A percentile compares a stretch with the other conserved stretches of the same genome.
Evolutionary conservation across 2,113 vertebrate genomes (phyloP).

Genomic region (Eptesicus fuscus): DNA sequence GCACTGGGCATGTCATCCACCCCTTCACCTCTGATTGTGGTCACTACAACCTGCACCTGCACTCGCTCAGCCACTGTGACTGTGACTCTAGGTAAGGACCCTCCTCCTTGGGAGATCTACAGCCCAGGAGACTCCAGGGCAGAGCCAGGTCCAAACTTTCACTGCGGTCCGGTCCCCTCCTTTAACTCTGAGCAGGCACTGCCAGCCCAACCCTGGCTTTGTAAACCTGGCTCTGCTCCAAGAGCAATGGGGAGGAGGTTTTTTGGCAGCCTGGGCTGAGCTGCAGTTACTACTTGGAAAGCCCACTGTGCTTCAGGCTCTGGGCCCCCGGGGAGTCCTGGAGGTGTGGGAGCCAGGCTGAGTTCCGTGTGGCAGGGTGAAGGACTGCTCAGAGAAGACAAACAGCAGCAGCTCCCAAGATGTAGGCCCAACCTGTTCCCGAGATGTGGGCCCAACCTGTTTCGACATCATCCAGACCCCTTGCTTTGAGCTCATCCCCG

Average conservation of each 20-base stretch:
- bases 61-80: conserved; percentile 91
- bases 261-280: neutral
- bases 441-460: conserved; percentile 90
- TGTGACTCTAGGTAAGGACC: conserved; percentile 89
- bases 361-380: conserved; percentile 83
- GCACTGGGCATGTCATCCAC: conserved; percentile 87
- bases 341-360: neutral
- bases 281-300: neutral
- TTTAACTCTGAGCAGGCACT: neutral
- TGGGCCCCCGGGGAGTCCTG: neutral
- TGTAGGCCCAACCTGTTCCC: conserved; percentile 91
- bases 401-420: conserved; percentile 89
- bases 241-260: neutral
- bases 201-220: neutral
- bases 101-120: neutral
- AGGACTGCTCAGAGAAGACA: conserved; percentile 84
- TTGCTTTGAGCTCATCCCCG: conserved; percentile 88
- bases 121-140: neutral
- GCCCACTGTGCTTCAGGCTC: neutral
- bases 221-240: neutral
- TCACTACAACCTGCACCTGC: conserved; percentile 91
- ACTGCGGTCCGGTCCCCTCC: neutral
- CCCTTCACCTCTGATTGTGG: conserved; percentile 89
- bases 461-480: conserved; percentile 91
- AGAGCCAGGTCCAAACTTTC: neutral